Evolutionary conservation across 2,888 invertebrate species (phyloP).

Genomic region (Syrphus vitripennis): DNA sequence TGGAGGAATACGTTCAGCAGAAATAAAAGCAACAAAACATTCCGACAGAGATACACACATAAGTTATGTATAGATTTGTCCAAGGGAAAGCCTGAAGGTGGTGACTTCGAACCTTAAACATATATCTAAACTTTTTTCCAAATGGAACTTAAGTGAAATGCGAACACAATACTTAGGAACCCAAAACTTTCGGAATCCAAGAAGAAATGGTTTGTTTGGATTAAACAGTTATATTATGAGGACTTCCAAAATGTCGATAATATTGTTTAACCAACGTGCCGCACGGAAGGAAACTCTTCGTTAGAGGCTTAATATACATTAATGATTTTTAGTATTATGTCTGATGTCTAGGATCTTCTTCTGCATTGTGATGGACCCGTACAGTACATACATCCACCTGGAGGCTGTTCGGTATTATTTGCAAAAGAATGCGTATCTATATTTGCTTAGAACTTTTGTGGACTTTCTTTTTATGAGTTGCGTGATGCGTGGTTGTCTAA

Average conservation of each 20-base stretch:
- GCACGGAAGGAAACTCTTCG: conserved; percentile 57
- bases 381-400: not conserved
- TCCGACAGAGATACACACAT: conserved; percentile 13
- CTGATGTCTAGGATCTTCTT: not conserved
- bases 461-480: conserved; percentile 40
- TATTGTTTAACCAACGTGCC: conserved; percentile 34
- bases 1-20: conserved; percentile 1
- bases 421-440: conserved; percentile 6
- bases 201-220: conserved; percentile 34
- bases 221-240: conserved; percentile 21
- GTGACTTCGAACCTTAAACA: conserved; percentile 39
- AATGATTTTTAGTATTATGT: conserved; percentile 67
- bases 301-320: conserved; percentile 59
- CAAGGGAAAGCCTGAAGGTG: not conserved
- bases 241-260: conserved; percentile 11
- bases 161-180: conserved; percentile 33
- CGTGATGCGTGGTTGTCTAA: conserved; percentile 53
- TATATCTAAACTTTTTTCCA: conserved; percentile 44
- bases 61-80: not conserved
- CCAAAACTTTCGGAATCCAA: conserved; percentile 29
- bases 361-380: not conserved
- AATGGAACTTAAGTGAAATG: conserved; percentile 7
- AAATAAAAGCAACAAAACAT: conserved; percentile 12
- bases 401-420: conserved; percentile 25
- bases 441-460: conserved; percentile 26